A percentile compares a stretch with the other conserved stretches of the same genome.
Evolutionary conservation across 2,888 invertebrate species (phyloP).

Genomic region (Sussaba pulchella): DNA sequence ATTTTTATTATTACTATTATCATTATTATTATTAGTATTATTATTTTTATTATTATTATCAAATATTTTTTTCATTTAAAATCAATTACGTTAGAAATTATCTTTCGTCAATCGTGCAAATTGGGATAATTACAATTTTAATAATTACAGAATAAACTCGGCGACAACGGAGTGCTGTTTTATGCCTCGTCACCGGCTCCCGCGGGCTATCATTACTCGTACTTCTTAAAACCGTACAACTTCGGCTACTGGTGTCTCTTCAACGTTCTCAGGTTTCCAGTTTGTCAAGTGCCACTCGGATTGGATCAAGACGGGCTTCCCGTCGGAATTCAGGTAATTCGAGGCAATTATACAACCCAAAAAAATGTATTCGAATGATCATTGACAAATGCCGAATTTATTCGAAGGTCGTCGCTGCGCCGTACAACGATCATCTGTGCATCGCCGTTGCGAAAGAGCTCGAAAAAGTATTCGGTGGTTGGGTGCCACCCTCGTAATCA

Average conservation of each 20-base stretch:
- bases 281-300: constrained; percentile 94
- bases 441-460: constrained; percentile 91
- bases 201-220: constrained; percentile 93
- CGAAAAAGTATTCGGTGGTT: constrained; percentile 90
- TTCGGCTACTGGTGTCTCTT: constrained; percentile 94
- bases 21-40: too few species aligned
- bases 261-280: constrained; percentile 93
- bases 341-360: constrained; percentile 10
- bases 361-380: too few species aligned
- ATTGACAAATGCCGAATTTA: constrained; percentile 25
- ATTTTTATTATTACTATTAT: too few species aligned
- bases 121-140: too few species aligned
- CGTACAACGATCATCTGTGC: constrained; percentile 89
- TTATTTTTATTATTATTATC: too few species aligned
- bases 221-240: constrained; percentile 92
- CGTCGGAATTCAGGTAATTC: constrained; percentile 89
- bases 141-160: constrained; percentile 88
- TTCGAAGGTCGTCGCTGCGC: constrained; percentile 87
- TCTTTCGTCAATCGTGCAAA: too few species aligned
- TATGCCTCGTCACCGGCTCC: constrained; percentile 93
- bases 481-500: constrained; percentile 86
- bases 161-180: constrained; percentile 92
- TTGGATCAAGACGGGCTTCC: constrained; percentile 90
- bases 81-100: too few species aligned
- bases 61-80: too few species aligned